Conservation (phyloP, 1,140 invertebrate species). For the Hormaphis cornu region DNA sequence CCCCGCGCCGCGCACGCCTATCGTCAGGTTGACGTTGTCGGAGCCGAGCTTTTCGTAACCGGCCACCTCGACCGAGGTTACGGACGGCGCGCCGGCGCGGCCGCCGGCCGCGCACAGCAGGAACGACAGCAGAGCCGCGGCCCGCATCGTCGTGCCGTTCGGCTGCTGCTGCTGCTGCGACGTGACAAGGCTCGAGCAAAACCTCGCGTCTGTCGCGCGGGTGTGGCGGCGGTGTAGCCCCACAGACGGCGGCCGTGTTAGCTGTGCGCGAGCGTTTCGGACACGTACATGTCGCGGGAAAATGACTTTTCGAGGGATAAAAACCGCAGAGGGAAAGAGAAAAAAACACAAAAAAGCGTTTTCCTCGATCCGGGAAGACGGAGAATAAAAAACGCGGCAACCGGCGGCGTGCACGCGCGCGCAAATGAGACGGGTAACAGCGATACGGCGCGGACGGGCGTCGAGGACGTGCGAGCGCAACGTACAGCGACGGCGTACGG, state of each 20-base stretch:
- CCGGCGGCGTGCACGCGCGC: too few relatives aligned
- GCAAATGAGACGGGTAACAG: too few relatives aligned
- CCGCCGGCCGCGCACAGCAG: neutral
- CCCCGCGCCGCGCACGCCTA: slow-evolving; percentile 21
- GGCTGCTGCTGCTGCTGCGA: too few relatives aligned
- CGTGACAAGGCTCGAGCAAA: too few relatives aligned
- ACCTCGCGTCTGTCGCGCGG: neutral
- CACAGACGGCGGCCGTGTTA: neutral
- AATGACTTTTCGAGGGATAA: too few relatives aligned
- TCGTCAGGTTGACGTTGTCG: slow-evolving; percentile 3
- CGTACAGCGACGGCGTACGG: too few relatives aligned
- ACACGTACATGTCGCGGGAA: neutral
- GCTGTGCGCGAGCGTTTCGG: neutral
- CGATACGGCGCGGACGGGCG: too few relatives aligned
- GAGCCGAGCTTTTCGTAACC: slow-evolving; percentile 20
- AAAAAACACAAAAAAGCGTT: too few relatives aligned
- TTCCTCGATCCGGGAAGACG: too few relatives aligned
- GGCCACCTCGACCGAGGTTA: slow-evolving; percentile 16
- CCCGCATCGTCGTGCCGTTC: neutral
- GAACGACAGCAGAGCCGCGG: neutral
- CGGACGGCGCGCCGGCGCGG: neutral
- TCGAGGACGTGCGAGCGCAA: too few relatives aligned
- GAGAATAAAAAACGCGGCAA: too few relatives aligned
- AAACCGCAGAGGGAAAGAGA: too few relatives aligned
- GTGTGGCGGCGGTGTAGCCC: neutral